Conservation (phyloP, 1,140 invertebrate genomes). For the Drosophila orena region DNA sequence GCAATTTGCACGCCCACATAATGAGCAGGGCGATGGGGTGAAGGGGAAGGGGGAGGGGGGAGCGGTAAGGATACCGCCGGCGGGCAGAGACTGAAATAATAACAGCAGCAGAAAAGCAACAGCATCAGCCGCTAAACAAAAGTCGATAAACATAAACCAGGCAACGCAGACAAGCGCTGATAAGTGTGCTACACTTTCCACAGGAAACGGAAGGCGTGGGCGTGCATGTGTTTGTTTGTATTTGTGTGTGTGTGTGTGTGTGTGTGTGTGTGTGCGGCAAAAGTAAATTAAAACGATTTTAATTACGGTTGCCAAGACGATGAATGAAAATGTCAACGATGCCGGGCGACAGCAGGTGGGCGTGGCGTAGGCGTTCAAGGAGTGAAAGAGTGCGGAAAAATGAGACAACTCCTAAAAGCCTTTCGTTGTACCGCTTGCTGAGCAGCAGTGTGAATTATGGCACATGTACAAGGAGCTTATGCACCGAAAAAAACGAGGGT, state of each 20-base stretch:
- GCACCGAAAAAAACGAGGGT: conserved; percentile 2
- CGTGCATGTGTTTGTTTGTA: conserved; percentile 11
- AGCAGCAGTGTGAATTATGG: conserved; percentile 65
- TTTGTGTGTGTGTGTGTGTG: conserved; percentile 7
- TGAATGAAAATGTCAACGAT: conserved; percentile 84
- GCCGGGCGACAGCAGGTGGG: conserved; percentile 64
- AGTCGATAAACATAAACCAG: conserved; percentile 81
- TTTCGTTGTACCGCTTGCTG: conserved; percentile 63
- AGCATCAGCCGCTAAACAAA: conserved; percentile 69
- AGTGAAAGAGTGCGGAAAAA: conserved; percentile 32
- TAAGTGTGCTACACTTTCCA: conserved; percentile 77
- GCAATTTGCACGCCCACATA: conserved; percentile 83
- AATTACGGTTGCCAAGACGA: conserved; percentile 84
- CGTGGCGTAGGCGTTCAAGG: conserved; percentile 6
- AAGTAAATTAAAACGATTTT: conserved; percentile 85
- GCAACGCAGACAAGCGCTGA: conserved; percentile 53
- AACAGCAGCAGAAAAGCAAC: conserved; percentile 51
- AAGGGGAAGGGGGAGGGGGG: neutral
- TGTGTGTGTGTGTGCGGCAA: conserved; percentile 56
- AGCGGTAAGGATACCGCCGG: conserved; percentile 22
- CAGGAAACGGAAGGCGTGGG: conserved; percentile 29
- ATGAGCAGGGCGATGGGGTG: conserved; percentile 49
- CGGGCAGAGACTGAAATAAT: conserved; percentile 71
- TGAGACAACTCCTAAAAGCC: conserved; percentile 60
- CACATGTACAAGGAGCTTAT: conserved; percentile 21